Conservation (phyloP, 2,113 vertebrate species). For the Struthio camelus region DNA sequence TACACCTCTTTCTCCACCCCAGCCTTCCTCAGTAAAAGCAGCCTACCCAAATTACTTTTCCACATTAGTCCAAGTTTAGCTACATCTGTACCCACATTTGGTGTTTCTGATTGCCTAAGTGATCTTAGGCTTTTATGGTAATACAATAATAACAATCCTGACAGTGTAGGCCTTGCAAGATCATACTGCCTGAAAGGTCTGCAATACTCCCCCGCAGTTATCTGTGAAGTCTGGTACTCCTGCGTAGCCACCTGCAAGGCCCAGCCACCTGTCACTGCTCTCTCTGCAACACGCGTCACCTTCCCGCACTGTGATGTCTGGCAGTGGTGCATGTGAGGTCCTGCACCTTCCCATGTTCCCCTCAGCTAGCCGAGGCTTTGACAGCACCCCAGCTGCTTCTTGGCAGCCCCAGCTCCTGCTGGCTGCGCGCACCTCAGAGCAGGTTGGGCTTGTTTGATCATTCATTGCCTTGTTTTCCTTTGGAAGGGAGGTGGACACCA, state of each 20-base stretch:
- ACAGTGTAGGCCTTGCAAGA: background rate
- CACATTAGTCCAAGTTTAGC: background rate
- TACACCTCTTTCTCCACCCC: background rate
- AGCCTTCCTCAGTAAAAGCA: background rate
- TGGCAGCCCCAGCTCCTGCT: background rate
- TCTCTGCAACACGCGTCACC: too few relatives aligned
- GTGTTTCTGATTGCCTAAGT: background rate
- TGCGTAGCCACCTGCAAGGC: background rate
- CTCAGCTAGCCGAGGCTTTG: rapidly evolving
- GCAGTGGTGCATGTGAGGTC: too few relatives aligned
- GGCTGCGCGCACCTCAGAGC: rapidly evolving
- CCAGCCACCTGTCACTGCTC: too few relatives aligned
- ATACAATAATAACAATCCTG: background rate
- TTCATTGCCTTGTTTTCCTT: too few relatives aligned
- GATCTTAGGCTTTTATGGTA: background rate
- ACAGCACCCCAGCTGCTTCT: background rate
- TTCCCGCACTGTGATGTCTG: too few relatives aligned
- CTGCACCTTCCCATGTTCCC: background rate
- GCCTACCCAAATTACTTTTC: background rate
- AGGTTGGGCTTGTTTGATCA: background rate
- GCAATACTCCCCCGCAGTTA: background rate
- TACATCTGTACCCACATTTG: background rate
- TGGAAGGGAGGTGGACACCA: too few relatives aligned
- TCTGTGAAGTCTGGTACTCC: too few relatives aligned
- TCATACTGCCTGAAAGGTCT: background rate